Base-by-base conservation (phyloP, 2,113 vertebrate genomes). In the Rhinoderma darwinii region DNA sequence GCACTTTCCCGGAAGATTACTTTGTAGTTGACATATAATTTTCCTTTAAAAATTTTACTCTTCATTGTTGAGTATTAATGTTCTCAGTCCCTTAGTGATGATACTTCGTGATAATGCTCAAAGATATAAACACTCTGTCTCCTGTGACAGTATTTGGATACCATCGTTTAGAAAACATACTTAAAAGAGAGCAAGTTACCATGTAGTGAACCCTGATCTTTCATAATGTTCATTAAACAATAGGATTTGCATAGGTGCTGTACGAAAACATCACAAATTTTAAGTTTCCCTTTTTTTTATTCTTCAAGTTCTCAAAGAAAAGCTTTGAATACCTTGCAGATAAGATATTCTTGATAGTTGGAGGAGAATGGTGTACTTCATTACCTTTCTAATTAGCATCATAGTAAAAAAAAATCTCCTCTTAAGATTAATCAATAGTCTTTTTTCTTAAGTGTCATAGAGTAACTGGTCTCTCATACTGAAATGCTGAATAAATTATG, bases 171-270 rank as follows among this genome's bases (percentile, higher is more conserved):
- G 80, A 89, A 83, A 86, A 75, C 35, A 76, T 88, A 61, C 87
- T 86, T 84, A 76, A 82, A 86, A 79, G 88, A 83, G 86, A 88
- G 56, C 72, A 72, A 86, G 44, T 72, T 80, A 85, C 80, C 32
- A 72, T 88, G 84, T 84, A 85, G 88, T 88, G 82, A 41, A 84
- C 17, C 8, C 79, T 50, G 85, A 82, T 89, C 89, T 88, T 88
- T 73, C 88, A 66, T 72, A 90, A 20, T 85, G 68, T 91, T 91
- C 85, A 90, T 88, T 90, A 91, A 91, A 89, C 84, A 83, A 73
- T 66, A 74, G 85, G 84, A 50, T 79, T 68, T 86, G 83, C 41
- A 17, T 88, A 90, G 43, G 74, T n/a, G 63, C 84, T 86, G 84
- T 89, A 80, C 63, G 70, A 91, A 84, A 88, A 90, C 84, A 88